Base-by-base conservation (phyloP, 1,140 invertebrate species). In the Drosophila bipectinata region DNA sequence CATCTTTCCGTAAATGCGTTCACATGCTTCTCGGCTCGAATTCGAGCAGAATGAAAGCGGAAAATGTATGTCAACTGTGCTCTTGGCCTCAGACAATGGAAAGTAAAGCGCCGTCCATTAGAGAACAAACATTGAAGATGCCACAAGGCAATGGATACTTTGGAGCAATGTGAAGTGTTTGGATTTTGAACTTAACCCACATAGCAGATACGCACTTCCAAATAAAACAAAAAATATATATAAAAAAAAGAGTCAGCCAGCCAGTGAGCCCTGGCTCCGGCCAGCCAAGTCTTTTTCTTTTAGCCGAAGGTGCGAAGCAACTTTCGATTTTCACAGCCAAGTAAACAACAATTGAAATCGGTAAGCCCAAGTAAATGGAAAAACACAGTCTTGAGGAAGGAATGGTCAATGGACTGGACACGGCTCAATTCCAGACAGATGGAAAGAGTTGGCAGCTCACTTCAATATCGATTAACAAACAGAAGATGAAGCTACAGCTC, bases 321-420 rank as follows among this genome's bases (percentile, higher is more conserved):
- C 82, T 85, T 85, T 85, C 82, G 71, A 58, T 85, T 85, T 87
- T 87, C 82, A 85, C 82, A 85, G 82, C 66, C 58, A 87, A 87
- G 72, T 74, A 81, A 87, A 81, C 77, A 87, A 63, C 57, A 74
- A 87, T 81, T 75, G 72, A 78, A 59, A 64, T 39, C 66, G 66
- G 54, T 72, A 63, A 80, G 68, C 47, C 49, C 44, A 49, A 69
- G 67, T 61, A 77, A 72, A 72, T 75, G 76, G 55, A 45, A 58
- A 55, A 61, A 57, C 28, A 45, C 39, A 24, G 15, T 18, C n/a
- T n/a, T 21, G 53, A 34, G 30, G 45, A 37, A 47, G 37, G 57
- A 75, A 54, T 56, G 60, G 54, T 56, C 68, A 77, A 77, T 61
- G 72, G 75, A 45, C 55, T 60, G 59, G 72, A 79, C 81, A 77